phyloP scores from a whole-genome alignment of 2,113 vertebrate species.

The Lophotis ruficrista region DNA sequence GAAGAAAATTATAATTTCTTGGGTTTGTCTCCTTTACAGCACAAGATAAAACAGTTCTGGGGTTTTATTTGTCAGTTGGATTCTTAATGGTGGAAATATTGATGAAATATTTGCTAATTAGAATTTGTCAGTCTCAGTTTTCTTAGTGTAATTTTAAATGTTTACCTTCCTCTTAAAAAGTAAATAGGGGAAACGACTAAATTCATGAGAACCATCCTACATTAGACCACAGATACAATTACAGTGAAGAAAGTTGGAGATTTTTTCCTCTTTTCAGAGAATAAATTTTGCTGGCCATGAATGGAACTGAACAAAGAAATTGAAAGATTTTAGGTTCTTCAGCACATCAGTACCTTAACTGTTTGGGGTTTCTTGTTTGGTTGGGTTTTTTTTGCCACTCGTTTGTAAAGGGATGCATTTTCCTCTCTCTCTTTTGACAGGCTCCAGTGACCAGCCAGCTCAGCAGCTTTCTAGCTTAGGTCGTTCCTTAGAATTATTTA shows the following conservation, averaged over 20 bases:
- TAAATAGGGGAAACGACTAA: neutral
- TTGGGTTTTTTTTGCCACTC: fast-evolving
- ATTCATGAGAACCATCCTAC: neutral
- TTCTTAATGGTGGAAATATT: neutral
- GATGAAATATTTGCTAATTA: neutral
- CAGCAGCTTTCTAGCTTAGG: neutral
- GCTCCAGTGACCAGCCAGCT: neutral
- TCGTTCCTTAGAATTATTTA: neutral
- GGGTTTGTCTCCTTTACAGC: neutral
- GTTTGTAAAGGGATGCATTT: neutral
- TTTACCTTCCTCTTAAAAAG: neutral
- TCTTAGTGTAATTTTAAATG: neutral
- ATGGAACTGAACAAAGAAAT: neutral
- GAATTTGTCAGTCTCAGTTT: neutral
- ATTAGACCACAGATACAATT: neutral
- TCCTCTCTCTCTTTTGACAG: neutral
- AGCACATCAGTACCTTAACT: neutral
- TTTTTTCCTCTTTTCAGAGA: neutral
- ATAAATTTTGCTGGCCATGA: neutral
- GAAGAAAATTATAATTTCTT: neutral
- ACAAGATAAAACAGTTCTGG: neutral
- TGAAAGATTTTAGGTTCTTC: neutral
- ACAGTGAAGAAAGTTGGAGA: neutral
- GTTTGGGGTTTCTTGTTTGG: fast-evolving
- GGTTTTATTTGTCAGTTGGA: neutral